Evolutionary conservation across 2,113 vertebrate species (phyloP), one percentile per base, ranked within the genome.

Genomic region (Hydrolagus affinis): DNA sequence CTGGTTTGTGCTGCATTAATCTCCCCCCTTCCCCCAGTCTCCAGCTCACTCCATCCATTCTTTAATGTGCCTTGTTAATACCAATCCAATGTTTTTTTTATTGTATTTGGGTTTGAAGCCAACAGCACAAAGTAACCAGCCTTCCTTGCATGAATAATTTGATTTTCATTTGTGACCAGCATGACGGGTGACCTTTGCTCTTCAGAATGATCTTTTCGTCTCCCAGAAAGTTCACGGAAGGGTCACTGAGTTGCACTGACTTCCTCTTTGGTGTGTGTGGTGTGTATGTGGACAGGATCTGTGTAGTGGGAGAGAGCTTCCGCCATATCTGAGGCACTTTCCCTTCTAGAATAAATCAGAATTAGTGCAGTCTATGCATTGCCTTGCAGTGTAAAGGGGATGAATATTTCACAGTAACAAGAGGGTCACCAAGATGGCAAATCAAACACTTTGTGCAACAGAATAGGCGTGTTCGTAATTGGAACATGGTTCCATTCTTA

Each of bases 181-280:
- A 95, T 93, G 94, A 94, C 93, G 86, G 90, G 90, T 94, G 96
- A 96, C 95, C 97, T 96, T 91, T 95, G 95, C 89, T 95, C 94
- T 92, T 90, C 90, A 87, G 86, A 86, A 91, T 94, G 95, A 94
- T 96, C 94, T 93, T 94, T 95, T 91, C 86, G 89, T 94, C 94
- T 93, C 93, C 89, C 88, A 86, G 89, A 93, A 96, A 92, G 97
- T 97, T 98, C 96, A 96, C 69, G 85, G 90, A 91, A 93, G 94
- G 97, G 97, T 97, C 97, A 96, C 19, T 70, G 91, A 93, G 92
- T 92, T 28, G 88, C 86, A 86, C 86, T 12, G 87, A 90, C 92
- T 92, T 94, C 94, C 92, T 91, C 60, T 83, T 66, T 83, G 78
- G 78, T 66, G 66, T 83, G 77, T 83, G 62, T 83, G 78, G 89